phyloP scores from a whole-genome alignment of 2,888 invertebrate genomes.

The Mesochorus sp. region DNA sequence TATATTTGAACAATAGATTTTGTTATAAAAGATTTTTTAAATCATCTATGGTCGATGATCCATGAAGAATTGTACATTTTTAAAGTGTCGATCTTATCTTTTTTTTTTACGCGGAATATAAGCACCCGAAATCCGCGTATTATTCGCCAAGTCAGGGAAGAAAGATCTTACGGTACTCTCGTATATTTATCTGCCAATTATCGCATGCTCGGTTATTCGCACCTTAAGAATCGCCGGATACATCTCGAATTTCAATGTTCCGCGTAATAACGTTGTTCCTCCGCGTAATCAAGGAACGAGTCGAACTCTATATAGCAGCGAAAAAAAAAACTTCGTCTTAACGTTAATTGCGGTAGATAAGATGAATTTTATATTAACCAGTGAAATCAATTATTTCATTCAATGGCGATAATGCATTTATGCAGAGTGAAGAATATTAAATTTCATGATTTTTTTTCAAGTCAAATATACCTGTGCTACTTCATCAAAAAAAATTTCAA shows the following conservation, averaged over 20 bases:
- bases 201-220: slow-evolving; percentile 56
- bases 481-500: background rate
- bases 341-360: no score
- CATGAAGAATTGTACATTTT: background rate
- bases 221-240: slow-evolving; percentile 35
- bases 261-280: background rate
- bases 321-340: no score
- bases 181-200: slow-evolving; percentile 47
- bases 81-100: no score
- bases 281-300: background rate
- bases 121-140: background rate
- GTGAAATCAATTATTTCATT: no score
- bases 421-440: no score
- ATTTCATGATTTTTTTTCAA: background rate
- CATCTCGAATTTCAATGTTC: background rate
- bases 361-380: no score
- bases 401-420: no score
- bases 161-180: slow-evolving; percentile 38
- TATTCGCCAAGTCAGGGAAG: background rate
- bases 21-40: background rate
- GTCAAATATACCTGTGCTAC: background rate
- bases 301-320: no score
- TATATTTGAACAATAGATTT: background rate
- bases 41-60: background rate
- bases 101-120: background rate